Evolutionary conservation across 2,888 invertebrate species (phyloP), one percentile per base, ranked within the genome.

Genomic region (Antheraea assamensis): DNA sequence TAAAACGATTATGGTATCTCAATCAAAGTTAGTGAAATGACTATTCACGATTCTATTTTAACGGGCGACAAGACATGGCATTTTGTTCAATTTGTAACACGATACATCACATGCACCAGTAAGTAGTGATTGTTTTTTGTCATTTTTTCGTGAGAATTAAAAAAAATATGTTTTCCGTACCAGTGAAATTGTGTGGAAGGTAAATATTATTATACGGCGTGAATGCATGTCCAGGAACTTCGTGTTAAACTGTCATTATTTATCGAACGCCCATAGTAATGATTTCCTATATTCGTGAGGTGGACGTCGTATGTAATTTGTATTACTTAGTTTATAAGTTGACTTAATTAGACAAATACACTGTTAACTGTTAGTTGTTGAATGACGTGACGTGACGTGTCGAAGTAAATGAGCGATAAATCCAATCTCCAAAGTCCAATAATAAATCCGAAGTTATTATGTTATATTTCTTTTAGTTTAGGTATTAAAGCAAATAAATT

Each of bases 191-290:
- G 61, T 30, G 4, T 64, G 27, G 17, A 64, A 61, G 61, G 30
- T 27, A 64, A 64, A 64, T 64, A 64, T 13, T 64, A 64, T 13
- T 64, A 64, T 64, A 30, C 27, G 30, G 5, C 30, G 27, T 30
- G 61, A 30, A 30, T 64, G 61, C 61, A 64, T 64, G 61, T 64
- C 68, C 21, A 68, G 35, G 68, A 68, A 35, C 68, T 68, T 31
- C 68, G 68, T 68, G 68, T 35, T 68, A 35, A 66, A 68, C 68
- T 68, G 68, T n/a, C 35, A 68, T 68, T 68, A 68, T 35, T n/a
- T 64, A 31, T 68, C 31, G 68, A 68, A 10, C n/a, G 68, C 31
- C 19, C 35, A n/a, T 68, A 30, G 4, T 64, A 30, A 13, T 35
- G 35, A 68, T 35, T 68, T 68, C 68, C 68, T 68, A 68, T 21